Conservation (phyloP, 1,140 invertebrate species). For the Drosophila ficusphila region DNA sequence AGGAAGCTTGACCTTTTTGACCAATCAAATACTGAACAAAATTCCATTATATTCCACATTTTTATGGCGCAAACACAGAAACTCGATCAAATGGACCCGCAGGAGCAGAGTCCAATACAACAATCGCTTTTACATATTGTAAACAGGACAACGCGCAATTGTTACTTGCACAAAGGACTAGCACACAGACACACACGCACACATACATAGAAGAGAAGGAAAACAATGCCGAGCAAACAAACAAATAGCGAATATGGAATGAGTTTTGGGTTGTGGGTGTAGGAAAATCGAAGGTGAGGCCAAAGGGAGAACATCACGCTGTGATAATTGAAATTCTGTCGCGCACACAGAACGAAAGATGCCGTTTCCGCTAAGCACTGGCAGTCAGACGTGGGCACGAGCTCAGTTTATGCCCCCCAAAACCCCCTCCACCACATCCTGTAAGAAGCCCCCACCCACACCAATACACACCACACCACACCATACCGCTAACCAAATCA, state of each 20-base stretch:
- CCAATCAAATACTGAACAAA: conserved; percentile 31
- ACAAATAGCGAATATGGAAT: conserved; percentile 19
- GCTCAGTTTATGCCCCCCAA: background rate
- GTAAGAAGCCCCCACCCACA: background rate
- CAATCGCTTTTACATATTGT: conserved; percentile 68
- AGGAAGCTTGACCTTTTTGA: conserved; percentile 3
- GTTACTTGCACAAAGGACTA: conserved; percentile 52
- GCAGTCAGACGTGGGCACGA: conserved; percentile 63
- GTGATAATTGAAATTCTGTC: conserved; percentile 70
- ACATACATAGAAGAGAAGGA: conserved; percentile 25
- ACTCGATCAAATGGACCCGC: conserved; percentile 46
- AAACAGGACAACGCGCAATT: conserved; percentile 68
- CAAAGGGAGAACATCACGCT: conserved; percentile 3
- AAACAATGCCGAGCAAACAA: conserved; percentile 50
- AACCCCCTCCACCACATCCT: conserved; percentile 1
- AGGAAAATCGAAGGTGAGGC: background rate
- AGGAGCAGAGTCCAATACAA: conserved; percentile 31
- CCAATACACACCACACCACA: background rate
- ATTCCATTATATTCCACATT: conserved; percentile 50
- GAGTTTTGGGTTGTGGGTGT: background rate
- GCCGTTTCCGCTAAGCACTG: conserved; percentile 65
- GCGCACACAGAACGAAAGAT: conserved; percentile 39
- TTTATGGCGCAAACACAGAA: conserved; percentile 18
- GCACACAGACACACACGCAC: background rate
- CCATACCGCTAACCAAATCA: conserved; percentile 52